Conservation (phyloP, 2,888 invertebrate species). For the Saturnia japonica region DNA sequence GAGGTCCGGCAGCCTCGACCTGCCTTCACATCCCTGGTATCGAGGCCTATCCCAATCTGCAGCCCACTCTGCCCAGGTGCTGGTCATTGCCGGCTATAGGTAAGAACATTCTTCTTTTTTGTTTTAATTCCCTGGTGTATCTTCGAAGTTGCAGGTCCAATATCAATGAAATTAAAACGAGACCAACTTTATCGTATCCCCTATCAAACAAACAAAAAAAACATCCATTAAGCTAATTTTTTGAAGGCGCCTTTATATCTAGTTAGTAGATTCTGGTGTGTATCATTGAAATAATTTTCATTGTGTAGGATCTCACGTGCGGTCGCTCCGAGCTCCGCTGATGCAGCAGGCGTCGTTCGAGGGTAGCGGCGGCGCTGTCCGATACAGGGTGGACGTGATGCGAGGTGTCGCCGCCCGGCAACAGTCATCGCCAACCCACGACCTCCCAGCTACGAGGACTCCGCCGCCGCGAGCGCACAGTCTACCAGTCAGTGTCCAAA, state of each 20-base stretch:
- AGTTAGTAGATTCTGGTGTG: no score
- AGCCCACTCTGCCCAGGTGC: slow-evolving; percentile 85
- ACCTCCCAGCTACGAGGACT: background rate
- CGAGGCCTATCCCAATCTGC: slow-evolving; percentile 87
- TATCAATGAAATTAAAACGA: no score
- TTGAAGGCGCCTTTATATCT: no score
- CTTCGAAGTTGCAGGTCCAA: no score
- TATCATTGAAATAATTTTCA: no score
- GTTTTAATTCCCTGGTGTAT: no score
- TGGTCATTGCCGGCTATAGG: slow-evolving; percentile 89
- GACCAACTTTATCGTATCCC: no score
- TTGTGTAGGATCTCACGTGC: slow-evolving; percentile 60
- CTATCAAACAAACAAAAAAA: no score
- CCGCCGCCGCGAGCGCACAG: slow-evolving; percentile 3
- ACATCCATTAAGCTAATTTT: no score
- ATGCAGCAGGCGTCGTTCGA: slow-evolving; percentile 94
- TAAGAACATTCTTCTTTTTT: slow-evolving; percentile 36
- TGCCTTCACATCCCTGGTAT: slow-evolving; percentile 91
- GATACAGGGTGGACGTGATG: slow-evolving; percentile 32
- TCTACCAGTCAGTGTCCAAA: background rate
- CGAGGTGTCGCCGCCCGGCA: slow-evolving; percentile 37
- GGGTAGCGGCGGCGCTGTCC: slow-evolving; percentile 84
- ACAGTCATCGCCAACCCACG: background rate
- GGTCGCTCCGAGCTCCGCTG: slow-evolving; percentile 88
- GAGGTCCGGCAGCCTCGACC: slow-evolving; percentile 61